Base-by-base conservation (phyloP, 2,797 vertebrate genomes). In the Sylvilagus floridanus region DNA sequence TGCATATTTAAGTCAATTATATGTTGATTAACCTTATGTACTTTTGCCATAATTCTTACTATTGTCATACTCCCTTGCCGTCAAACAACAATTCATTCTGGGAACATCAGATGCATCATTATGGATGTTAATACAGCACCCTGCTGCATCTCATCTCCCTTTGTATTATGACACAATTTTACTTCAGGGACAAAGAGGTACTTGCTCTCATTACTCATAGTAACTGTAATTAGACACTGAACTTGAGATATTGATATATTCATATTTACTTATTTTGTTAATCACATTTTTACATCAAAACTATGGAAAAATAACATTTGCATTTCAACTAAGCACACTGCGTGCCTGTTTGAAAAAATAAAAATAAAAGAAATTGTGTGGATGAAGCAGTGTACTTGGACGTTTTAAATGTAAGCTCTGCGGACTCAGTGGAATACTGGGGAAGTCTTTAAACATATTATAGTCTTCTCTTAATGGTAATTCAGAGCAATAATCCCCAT, bases 41-140 rank as follows among this genome's bases (percentile, higher is more conserved):
- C 52, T 88, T 96, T 96, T 94, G n/a, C 90, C 37, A 77, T 76
- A 92, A 88, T 96, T 94, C 78, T 95, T 88, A 63, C 57, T 86
- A 81, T 93, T 94, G 90, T 93, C 82, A 77, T 94, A 96, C 95
- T 75, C 37, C 19, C 42, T 88, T 89, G 42, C 37, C 93, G 54
- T 65, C 88, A 95, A 96, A 77, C 65, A 88, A n/a, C 66, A 92
- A 88, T 96, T 96, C 82, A 92, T 73, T 97, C 83, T 94, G 71
- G 62, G 71, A 89, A 92, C 42, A 91, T 88, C 93, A 91, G 71
- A 87, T 93, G 66, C 73, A 69, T 88, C 90, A 96, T 88, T 94
- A 68, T 75, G 12, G 95, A 50, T 84, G 65, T 84, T 96, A 95
- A 95, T 88, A 83, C 16, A 83, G 37, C 35, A 81, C 77, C 24